Evolutionary conservation across 2,888 invertebrate genomes (phyloP).

Genomic region (Thelaira solivaga): DNA sequence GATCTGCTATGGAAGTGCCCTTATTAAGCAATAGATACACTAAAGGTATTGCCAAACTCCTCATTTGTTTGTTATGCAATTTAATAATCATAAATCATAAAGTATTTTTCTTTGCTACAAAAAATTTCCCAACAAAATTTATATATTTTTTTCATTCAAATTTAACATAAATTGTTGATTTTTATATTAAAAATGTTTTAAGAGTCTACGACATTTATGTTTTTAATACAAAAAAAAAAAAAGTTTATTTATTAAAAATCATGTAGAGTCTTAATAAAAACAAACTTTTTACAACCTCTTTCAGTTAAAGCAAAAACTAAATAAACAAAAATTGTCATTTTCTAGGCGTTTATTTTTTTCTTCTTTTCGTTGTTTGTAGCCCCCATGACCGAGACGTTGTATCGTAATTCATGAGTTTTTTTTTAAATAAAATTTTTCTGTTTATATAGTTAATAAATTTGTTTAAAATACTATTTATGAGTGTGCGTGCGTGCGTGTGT

Average conservation of each 20-base stretch:
- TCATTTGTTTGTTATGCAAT: background rate
- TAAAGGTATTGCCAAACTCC: too few relatives aligned
- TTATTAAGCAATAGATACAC: too few relatives aligned
- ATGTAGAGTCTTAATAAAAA: constrained; percentile 10
- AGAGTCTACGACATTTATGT: constrained; percentile 5
- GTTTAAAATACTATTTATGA: constrained; percentile 8
- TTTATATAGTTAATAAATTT: constrained; percentile 46
- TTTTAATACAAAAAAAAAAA: background rate
- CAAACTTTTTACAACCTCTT: constrained; percentile 19
- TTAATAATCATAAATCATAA: constrained; percentile 27
- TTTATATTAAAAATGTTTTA: background rate
- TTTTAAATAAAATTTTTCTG: constrained; percentile 23
- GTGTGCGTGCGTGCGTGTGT: background rate
- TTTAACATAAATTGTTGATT: constrained; percentile 12
- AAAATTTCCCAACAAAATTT: background rate
- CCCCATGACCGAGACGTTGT: constrained; percentile 35
- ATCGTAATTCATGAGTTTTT: constrained; percentile 34
- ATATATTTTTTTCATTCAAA: background rate
- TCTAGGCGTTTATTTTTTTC: constrained; percentile 39
- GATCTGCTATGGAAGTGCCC: too few relatives aligned
- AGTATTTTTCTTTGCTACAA: constrained; percentile 16
- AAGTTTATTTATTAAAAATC: constrained; percentile 7
- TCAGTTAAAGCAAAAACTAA: background rate
- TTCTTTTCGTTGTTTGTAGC: background rate
- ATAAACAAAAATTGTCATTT: constrained; percentile 20